Evolutionary conservation across 2,797 vertebrate species (phyloP), one percentile per base, ranked within the genome.

Genomic region (Macropodus opercularis): DNA sequence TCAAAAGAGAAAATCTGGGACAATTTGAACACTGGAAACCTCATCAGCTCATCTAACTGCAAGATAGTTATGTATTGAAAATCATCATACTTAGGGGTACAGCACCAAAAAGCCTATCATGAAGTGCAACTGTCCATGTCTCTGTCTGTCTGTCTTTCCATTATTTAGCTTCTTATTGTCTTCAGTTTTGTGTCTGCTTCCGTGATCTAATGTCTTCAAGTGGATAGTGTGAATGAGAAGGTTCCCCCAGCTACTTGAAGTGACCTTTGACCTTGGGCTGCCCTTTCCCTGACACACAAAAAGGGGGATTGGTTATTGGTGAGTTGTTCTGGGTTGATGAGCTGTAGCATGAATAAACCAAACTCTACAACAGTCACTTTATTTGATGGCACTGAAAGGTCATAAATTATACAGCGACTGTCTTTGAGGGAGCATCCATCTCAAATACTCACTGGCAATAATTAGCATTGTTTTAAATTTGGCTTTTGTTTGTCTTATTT

Each of bases 261-360:
- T 80, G 90, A 91, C 90, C 91, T 86, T 81, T 88, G 85, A 87
- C 85, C 91, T 80, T 62, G 43, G 72, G 82, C 81, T 91, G 91
- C 87, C 90, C 89, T 92, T 80, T 46, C 82, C 77, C 77, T 86
- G 88, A 90, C 89, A 74, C 77, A 63, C 66, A 82, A 80, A 24
- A 77, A 66, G 76, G 77, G 88, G 87, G 89, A 85, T 76, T 12
- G 75, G 14, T 77, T 36, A 57, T 39, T 12, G 43, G 8, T 4
- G 38, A 44, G 58, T 39, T 38, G 21, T 39, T 56, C 42, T 17
- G 15, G 41, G 41, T 32, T 13, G 53, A 48, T 24, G 51, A 23
- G 43, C 43, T n/a, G 19, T 26, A 38, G 46, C 56, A 21, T 43
- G 1, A 21, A 14, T 29, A 11, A 27, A 15, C 0, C 51, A 14